These are phyloP conservation scores for Rhinoraja longicauda DNA, from an alignment of 2,797 vertebrate species.

Conservation along the genomic window DNA sequence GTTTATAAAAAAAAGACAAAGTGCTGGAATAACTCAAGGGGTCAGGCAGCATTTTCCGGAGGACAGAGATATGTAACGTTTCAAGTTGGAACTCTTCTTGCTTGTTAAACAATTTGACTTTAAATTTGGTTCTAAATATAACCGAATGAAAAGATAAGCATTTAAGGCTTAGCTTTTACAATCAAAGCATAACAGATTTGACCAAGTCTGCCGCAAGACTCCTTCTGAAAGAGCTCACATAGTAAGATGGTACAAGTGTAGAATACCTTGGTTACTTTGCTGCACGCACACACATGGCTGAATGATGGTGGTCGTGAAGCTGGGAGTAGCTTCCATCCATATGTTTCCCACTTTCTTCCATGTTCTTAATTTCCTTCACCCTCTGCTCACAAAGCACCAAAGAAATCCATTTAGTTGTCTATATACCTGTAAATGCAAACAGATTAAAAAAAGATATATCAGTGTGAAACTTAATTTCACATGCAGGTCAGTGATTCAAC, in stretches of 20 bases:
- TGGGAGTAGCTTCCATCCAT: neutral
- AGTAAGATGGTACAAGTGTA: neutral
- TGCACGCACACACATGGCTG: neutral
- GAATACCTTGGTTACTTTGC: too few relatives aligned
- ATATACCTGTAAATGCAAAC: neutral
- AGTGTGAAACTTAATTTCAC: too few relatives aligned
- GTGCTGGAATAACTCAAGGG: too few relatives aligned
- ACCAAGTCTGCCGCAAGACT: neutral
- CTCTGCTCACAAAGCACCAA: neutral
- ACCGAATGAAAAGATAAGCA: too few relatives aligned
- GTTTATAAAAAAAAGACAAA: too few relatives aligned
- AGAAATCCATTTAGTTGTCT: neutral
- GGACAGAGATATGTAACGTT: too few relatives aligned
- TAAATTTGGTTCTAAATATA: too few relatives aligned
- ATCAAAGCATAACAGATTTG: neutral
- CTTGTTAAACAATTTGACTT: too few relatives aligned
- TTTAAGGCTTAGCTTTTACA: neutral
- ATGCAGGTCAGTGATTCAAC: too few relatives aligned
- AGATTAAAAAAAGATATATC: neutral
- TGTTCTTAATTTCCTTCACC: neutral
- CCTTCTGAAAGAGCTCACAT: neutral
- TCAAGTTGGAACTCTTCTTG: too few relatives aligned
- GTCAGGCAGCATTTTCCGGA: too few relatives aligned
- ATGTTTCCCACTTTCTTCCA: neutral
- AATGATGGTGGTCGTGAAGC: neutral